These are phyloP conservation scores for Harpalus rufipes DNA, from an alignment of 2,888 invertebrate genomes.

Conservation along the genomic window DNA sequence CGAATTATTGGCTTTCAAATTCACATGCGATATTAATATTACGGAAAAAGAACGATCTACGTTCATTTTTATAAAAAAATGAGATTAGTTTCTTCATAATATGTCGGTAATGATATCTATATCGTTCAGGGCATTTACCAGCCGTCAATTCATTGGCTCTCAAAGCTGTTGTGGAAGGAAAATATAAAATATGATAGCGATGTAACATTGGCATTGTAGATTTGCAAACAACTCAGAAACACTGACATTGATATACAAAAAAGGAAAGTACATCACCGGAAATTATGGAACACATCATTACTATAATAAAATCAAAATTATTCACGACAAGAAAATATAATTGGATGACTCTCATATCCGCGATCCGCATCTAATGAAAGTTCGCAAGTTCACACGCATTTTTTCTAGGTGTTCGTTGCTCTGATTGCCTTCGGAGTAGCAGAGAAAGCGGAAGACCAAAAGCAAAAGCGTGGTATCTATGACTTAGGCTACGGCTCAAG, in stretches of 20 bases:
- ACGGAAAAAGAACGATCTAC: no score
- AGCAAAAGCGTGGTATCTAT: conserved; percentile 86
- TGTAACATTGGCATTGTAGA: no score
- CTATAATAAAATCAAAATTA: neutral
- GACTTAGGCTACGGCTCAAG: conserved; percentile 83
- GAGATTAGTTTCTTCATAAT: no score
- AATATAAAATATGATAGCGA: no score
- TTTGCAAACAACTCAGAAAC: neutral
- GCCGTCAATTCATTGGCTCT: no score
- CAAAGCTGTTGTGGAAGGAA: no score
- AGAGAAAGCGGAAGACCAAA: conserved; percentile 82
- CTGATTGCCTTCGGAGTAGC: conserved; percentile 82
- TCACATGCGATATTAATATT: no score
- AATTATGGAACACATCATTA: neutral
- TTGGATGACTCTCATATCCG: neutral
- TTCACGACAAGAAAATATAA: neutral
- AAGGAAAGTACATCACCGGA: neutral
- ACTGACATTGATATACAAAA: neutral
- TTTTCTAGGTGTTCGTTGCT: conserved; percentile 83
- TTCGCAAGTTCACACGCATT: neutral
- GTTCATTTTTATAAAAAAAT: no score
- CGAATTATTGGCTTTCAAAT: no score
- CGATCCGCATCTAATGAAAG: conserved; percentile 23
- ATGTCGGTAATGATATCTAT: no score
- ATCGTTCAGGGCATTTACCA: no score